Conservation (phyloP, 2,113 vertebrate genomes). For the Abramis brama region DNA sequence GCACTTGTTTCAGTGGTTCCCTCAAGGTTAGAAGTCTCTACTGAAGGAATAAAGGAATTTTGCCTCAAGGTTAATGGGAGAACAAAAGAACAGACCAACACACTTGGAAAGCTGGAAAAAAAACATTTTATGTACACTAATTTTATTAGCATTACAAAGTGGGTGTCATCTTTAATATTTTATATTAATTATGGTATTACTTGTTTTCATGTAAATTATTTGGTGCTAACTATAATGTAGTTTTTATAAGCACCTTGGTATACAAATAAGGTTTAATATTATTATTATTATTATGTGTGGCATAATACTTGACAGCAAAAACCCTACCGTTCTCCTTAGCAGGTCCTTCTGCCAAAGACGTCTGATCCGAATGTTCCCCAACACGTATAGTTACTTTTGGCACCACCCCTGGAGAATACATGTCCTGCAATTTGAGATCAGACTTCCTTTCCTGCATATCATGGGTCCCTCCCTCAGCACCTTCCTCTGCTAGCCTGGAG, state of each 20-base stretch:
- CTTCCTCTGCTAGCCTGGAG: conserved; percentile 35
- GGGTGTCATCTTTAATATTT: no score
- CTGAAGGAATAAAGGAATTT: neutral
- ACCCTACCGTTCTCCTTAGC: conserved; percentile 30
- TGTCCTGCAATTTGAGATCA: conserved; percentile 75
- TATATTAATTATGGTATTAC: neutral
- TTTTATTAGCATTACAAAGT: no score
- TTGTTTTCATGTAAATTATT: neutral
- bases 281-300: neutral
- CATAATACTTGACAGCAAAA: neutral
- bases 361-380: conserved; percentile 6
- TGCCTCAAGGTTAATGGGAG: neutral
- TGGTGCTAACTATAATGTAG: neutral
- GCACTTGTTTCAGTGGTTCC: conserved; percentile 3
- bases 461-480: neutral
- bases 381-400: conserved; percentile 73
- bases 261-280: neutral
- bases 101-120: neutral
- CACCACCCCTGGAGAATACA: conserved; percentile 76
- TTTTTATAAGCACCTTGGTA: neutral
- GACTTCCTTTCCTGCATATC: conserved; percentile 53
- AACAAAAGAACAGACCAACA: conserved; percentile 6
- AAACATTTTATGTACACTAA: no score
- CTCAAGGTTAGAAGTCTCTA: conserved; percentile 20
- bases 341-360: neutral